Evolutionary conservation across 2,797 vertebrate genomes (phyloP).

Genomic region (Poecilia wingei): DNA sequence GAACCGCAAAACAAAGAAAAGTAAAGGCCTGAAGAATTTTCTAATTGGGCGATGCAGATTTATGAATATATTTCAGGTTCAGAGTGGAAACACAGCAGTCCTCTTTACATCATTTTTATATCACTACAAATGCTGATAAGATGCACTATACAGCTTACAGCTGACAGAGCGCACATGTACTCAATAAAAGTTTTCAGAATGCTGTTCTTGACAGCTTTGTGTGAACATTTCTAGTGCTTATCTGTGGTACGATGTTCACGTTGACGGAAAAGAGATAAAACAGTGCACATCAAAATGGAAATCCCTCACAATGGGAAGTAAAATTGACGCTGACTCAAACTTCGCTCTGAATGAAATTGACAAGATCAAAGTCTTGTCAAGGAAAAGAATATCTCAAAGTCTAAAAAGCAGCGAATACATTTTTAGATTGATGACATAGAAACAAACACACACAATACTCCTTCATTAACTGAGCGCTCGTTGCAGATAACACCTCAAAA

Average conservation of each 20-base stretch:
- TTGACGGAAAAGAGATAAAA: constrained; percentile 70
- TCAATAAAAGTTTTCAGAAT: constrained; percentile 63
- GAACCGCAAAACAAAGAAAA: constrained; percentile 81
- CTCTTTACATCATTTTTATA: constrained; percentile 30
- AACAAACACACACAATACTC: constrained; percentile 45
- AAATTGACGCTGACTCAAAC: constrained; percentile 61
- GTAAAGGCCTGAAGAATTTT: constrained; percentile 47
- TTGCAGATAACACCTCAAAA: constrained; percentile 52
- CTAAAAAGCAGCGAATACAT: constrained; percentile 30
- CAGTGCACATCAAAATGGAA: constrained; percentile 61
- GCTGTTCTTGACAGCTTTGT: constrained; percentile 58
- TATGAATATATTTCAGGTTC: constrained; percentile 42
- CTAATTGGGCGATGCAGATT: constrained; percentile 45
- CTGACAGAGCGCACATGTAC: constrained; percentile 55
- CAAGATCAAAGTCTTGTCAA: constrained; percentile 53
- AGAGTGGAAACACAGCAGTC: constrained; percentile 11
- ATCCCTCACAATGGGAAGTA: constrained; percentile 50
- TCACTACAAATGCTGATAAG: constrained; percentile 30
- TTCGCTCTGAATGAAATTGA: constrained; percentile 64
- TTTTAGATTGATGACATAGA: constrained; percentile 46
- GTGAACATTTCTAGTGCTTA: constrained; percentile 49
- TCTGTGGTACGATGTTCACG: constrained; percentile 34
- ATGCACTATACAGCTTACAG: constrained; percentile 7
- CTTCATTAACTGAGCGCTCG: constrained; percentile 49
- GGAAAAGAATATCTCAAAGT: constrained; percentile 35